phyloP scores from a whole-genome alignment of 2,888 invertebrate genomes.

The Patella caerulea region DNA sequence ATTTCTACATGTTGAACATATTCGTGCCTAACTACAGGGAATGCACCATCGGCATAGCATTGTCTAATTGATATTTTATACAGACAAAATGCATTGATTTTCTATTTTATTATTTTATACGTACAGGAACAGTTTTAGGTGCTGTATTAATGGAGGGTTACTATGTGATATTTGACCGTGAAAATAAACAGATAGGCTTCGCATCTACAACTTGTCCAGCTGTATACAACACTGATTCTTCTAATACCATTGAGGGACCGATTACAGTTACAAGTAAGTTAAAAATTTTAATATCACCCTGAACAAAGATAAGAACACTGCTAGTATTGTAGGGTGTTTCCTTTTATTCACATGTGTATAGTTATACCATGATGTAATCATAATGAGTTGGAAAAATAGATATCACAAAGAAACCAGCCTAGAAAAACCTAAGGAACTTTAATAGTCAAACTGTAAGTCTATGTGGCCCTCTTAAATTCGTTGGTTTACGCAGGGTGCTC shows the following conservation, averaged over 20 bases:
- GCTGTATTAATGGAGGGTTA: conserved; percentile 72
- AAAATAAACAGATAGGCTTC: conserved; percentile 66
- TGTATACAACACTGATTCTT: conserved; percentile 29
- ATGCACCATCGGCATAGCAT: no score
- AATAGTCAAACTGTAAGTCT: no score
- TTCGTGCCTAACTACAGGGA: no score
- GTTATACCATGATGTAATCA: no score
- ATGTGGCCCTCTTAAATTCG: no score
- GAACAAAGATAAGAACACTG: neutral
- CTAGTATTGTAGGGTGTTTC: neutral
- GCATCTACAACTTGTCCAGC: conserved; percentile 63
- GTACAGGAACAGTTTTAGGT: conserved; percentile 69
- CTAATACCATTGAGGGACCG: conserved; percentile 43
- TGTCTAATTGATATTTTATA: no score
- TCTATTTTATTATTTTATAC: neutral
- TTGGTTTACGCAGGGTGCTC: no score
- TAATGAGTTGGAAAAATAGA: no score
- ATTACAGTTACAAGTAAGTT: conserved; percentile 42
- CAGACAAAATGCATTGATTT: neutral
- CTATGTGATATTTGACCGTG: conserved; percentile 71
- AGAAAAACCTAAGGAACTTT: no score
- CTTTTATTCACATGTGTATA: conserved; percentile 2
- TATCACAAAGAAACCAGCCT: no score
- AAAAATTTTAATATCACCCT: neutral
- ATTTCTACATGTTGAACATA: no score